Evolutionary conservation across 2,113 vertebrate species (phyloP).

Genomic region (Nerophis ophidion): DNA sequence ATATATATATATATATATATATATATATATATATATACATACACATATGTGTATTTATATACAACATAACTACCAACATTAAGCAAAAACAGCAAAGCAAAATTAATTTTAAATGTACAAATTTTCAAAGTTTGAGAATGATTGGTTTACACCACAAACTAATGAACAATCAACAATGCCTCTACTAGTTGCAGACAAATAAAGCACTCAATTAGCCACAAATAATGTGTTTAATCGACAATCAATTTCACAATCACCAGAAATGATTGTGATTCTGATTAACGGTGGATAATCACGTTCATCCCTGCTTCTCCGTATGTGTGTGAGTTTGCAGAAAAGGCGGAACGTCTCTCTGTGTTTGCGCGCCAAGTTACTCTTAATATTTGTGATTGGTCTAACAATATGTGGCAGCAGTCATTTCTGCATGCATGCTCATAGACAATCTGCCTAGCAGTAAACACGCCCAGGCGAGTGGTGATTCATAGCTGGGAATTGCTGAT

Average conservation of each 20-base stretch:
- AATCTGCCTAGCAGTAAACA: constrained; percentile 15
- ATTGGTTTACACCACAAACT: too few relatives aligned
- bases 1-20: too few relatives aligned
- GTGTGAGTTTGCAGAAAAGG: constrained; percentile 1
- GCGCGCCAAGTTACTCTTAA: constrained; percentile 29
- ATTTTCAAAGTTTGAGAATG: too few relatives aligned
- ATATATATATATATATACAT: too few relatives aligned
- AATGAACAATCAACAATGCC: too few relatives aligned
- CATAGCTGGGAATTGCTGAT: constrained; percentile 18
- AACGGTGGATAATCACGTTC: not conserved
- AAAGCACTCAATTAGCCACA: not conserved
- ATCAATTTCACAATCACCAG: not conserved
- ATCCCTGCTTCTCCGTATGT: not conserved
- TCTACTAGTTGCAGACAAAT: too few relatives aligned
- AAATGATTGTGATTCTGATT: not conserved
- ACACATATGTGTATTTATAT: too few relatives aligned
- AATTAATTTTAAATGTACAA: too few relatives aligned
- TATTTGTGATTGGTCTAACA: constrained; percentile 35
- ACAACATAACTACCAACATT: too few relatives aligned
- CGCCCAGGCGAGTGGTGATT: constrained; percentile 5
- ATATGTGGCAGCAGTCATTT: constrained; percentile 16
- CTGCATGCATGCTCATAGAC: not conserved
- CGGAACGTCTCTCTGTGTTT: not conserved
- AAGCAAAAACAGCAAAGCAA: too few relatives aligned
- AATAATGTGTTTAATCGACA: not conserved